Evolutionary conservation across 2,113 vertebrate genomes (phyloP).

Genomic region (Toxotes jaculatrix): DNA sequence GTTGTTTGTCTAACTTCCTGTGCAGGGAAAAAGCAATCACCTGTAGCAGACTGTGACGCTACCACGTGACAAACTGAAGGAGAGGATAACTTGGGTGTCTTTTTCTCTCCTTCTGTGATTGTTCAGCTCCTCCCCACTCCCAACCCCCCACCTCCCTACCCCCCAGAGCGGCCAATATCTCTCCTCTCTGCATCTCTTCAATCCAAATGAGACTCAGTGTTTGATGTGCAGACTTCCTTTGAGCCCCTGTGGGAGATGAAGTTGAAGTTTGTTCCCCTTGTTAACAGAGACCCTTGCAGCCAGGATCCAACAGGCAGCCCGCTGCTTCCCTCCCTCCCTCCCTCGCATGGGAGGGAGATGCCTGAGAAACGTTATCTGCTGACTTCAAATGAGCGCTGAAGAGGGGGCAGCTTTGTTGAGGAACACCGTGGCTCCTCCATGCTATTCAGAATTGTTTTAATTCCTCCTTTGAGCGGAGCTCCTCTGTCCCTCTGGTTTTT

Average conservation of each 20-base stretch:
- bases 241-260: conserved; percentile 53
- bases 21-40: conserved; percentile 17
- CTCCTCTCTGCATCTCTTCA: conserved; percentile 34
- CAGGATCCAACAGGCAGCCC: conserved; percentile 61
- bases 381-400: conserved; percentile 70
- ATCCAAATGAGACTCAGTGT: conserved; percentile 53
- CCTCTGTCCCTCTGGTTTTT: conserved; percentile 23
- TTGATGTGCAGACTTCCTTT: conserved; percentile 67
- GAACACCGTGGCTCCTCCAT: conserved; percentile 30
- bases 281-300: conserved; percentile 62
- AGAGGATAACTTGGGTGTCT: background rate
- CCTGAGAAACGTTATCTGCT: conserved; percentile 61
- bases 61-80: background rate
- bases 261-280: conserved; percentile 67
- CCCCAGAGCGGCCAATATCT: background rate
- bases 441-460: conserved; percentile 65
- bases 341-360: conserved; percentile 34
- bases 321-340: conserved; percentile 37
- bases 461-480: conserved; percentile 62
- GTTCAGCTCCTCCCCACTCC: conserved; percentile 16
- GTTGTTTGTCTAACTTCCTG: conserved; percentile 18
- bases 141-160: background rate
- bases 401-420: conserved; percentile 62
- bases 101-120: conserved; percentile 16
- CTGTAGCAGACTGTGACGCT: conserved; percentile 17